Base-by-base conservation (phyloP, 2,888 invertebrate genomes). In the Blera fallax region DNA sequence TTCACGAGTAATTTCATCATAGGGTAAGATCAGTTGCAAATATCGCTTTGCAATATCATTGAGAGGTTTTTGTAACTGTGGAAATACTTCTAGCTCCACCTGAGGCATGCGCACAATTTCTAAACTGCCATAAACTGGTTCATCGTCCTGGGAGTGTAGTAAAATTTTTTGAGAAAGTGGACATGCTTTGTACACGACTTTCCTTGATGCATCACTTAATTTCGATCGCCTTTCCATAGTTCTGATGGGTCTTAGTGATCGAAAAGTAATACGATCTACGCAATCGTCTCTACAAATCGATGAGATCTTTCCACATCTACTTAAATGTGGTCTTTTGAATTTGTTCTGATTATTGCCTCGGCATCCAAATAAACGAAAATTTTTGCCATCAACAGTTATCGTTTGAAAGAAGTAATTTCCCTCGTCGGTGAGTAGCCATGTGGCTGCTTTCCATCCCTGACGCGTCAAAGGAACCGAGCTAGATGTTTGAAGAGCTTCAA, bases 381-480 rank as follows among this genome's bases (percentile, higher is more conserved):
- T 84, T 29, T 89, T 87, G 0, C 89, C 88, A 78, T 91, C 91
- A 11, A 91, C 87, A 32, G 89, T 88, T 5, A 91, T 77, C 2
- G 88, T 89, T 89, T 92, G 92, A 80, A 90, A 92, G 58, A 90
- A 92, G 84, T 91, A 92, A 60, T 89, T 90, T 24, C 90, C 91
- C 16, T 89, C 87, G 21, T 90, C 90, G 0, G 92, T 92, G 21
- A 89, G 88, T 40, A 92, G 89, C 88, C 91, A 92, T 0, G 91
- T 89, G 3, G 90, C 90, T 2, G 91, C 91, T 72, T 90, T 89
- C 92, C 92, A 92, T 11, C 91, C 90, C 48, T 91, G 90, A 0
- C 92, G 89, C 0, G 91, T 91, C 64, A 92, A 91, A 0, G 92
- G 91, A 87, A 92, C 89, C 1, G 90, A 87, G 32, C 79, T 79